phyloP scores from a whole-genome alignment of 2,797 vertebrate genomes.

The Craterocephalus amniculus region DNA sequence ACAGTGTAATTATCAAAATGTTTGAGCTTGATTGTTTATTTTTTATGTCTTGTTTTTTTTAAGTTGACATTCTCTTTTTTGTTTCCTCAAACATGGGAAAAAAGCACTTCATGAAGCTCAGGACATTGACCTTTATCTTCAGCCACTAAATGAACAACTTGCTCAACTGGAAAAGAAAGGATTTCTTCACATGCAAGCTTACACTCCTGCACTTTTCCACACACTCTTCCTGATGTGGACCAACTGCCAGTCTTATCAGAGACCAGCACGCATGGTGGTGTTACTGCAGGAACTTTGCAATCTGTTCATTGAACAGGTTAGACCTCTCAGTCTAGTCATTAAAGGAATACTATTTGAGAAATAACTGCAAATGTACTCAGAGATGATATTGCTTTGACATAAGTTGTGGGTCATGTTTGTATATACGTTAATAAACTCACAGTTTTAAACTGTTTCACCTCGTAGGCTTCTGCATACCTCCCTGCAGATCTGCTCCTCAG shows the following conservation, averaged over 20 bases:
- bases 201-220: slow-evolving; percentile 82
- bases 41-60: not conserved
- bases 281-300: slow-evolving; percentile 88
- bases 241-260: slow-evolving; percentile 83
- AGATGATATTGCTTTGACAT: not conserved
- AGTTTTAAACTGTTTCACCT: slow-evolving; percentile 13
- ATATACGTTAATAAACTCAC: slow-evolving; percentile 1
- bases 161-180: slow-evolving; percentile 76
- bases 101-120: slow-evolving; percentile 83
- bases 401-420: not conserved
- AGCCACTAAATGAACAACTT: slow-evolving; percentile 77
- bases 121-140: slow-evolving; percentile 83
- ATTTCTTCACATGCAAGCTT: slow-evolving; percentile 68
- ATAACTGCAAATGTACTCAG: not conserved
- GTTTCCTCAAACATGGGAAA: not conserved
- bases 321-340: not conserved
- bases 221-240: slow-evolving; percentile 85
- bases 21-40: not conserved
- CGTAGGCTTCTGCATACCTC: slow-evolving; percentile 81
- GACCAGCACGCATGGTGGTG: slow-evolving; percentile 76
- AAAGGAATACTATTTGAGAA: not conserved
- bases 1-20: not conserved
- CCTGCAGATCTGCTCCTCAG: slow-evolving; percentile 80
- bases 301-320: slow-evolving; percentile 85
- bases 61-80: not conserved